phyloP scores from a whole-genome alignment of 2,888 invertebrate species.

The Drosophila testacea region DNA sequence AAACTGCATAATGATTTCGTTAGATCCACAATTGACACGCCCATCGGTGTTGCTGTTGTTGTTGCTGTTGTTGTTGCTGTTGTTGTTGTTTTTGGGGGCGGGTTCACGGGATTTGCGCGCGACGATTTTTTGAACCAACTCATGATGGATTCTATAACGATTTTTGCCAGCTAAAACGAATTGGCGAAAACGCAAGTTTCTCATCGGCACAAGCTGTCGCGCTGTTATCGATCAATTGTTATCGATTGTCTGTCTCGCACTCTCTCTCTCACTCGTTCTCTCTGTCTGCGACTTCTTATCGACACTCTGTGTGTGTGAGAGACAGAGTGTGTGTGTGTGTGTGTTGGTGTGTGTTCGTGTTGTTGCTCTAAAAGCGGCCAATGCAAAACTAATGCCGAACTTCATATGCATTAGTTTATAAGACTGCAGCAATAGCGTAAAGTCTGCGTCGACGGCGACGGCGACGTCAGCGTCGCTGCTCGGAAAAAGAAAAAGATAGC shows the following conservation, averaged over 20 bases:
- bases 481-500: slow-evolving; percentile 22
- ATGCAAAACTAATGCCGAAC: slow-evolving; percentile 81
- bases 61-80: background rate
- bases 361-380: slow-evolving; percentile 77
- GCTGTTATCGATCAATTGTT: slow-evolving; percentile 19
- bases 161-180: slow-evolving; percentile 88
- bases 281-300: slow-evolving; percentile 2
- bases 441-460: slow-evolving; percentile 17
- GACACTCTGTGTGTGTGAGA: background rate
- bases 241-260: slow-evolving; percentile 24
- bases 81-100: slow-evolving; percentile 47
- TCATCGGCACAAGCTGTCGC: slow-evolving; percentile 85
- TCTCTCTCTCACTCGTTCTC: background rate
- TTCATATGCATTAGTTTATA: slow-evolving; percentile 79
- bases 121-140: slow-evolving; percentile 89
- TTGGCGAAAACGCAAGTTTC: slow-evolving; percentile 87
- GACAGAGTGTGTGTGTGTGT: background rate
- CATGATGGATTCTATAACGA: slow-evolving; percentile 87
- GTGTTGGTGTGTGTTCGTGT: slow-evolving; percentile 12
- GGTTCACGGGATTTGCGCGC: slow-evolving; percentile 87
- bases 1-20: slow-evolving; percentile 67
- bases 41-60: background rate
- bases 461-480: slow-evolving; percentile 13
- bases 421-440: slow-evolving; percentile 49
- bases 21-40: slow-evolving; percentile 34